Percentiles rank a stretch among this genome's conserved stretches.
Evolutionary conservation across 2,888 invertebrate genomes (phyloP).

Genomic region (Drosophila emarginata): DNA sequence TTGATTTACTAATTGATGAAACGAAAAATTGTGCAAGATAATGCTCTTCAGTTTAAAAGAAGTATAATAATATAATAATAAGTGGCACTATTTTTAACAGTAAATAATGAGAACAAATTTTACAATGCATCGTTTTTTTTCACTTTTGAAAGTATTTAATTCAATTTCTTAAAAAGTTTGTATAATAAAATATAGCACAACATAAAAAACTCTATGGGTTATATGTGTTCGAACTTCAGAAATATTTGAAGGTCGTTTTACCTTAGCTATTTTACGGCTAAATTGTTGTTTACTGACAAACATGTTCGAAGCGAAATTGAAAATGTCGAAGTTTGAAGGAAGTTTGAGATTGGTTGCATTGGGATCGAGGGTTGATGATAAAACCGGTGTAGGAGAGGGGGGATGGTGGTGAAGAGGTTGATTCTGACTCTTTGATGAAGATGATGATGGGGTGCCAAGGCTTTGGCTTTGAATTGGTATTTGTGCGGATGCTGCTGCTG

Average conservation of each 20-base stretch:
- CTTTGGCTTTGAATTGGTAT: slow-evolving; percentile 38
- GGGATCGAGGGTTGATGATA: slow-evolving; percentile 24
- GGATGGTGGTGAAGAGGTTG: slow-evolving; percentile 8
- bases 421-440: slow-evolving; percentile 39
- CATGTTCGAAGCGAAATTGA: slow-evolving; percentile 18
- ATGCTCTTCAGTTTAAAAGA: too few relatives aligned
- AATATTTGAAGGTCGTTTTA: background rate
- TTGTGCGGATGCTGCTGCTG: slow-evolving; percentile 17
- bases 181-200: too few relatives aligned
- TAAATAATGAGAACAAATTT: too few relatives aligned
- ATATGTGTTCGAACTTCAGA: background rate
- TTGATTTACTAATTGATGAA: too few relatives aligned
- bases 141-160: too few relatives aligned
- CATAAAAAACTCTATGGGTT: too few relatives aligned
- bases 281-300: slow-evolving; percentile 40
- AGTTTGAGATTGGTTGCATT: slow-evolving; percentile 25
- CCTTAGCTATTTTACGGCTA: background rate
- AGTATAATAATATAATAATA: too few relatives aligned
- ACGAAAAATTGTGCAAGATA: too few relatives aligned
- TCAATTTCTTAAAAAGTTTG: too few relatives aligned
- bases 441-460: slow-evolving; percentile 32
- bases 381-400: background rate
- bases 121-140: too few relatives aligned
- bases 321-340: slow-evolving; percentile 44
- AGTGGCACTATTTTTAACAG: too few relatives aligned